Evolutionary conservation across 2,888 invertebrate species (phyloP).

Genomic region (Mactromeris polynyma): DNA sequence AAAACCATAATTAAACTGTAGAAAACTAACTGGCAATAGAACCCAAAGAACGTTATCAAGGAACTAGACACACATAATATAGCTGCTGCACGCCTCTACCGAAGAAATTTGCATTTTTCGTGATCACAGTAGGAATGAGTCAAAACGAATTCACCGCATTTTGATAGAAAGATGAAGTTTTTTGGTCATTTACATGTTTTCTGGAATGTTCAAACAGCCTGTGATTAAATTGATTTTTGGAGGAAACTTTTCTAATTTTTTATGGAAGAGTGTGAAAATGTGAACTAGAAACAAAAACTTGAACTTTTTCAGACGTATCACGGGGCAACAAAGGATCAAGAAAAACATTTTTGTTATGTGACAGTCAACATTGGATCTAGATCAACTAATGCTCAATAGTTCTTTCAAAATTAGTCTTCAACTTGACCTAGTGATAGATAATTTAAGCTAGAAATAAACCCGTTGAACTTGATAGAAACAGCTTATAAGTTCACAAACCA

Average conservation of each 20-base stretch:
- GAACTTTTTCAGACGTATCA: background rate
- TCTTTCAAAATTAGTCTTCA: no score
- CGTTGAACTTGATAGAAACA: no score
- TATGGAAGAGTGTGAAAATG: background rate
- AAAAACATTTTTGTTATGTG: no score
- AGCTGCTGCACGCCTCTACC: background rate
- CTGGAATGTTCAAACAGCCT: background rate
- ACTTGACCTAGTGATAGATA: no score
- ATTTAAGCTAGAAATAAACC: no score
- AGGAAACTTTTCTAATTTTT: background rate
- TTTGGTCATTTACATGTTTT: constrained; percentile 35
- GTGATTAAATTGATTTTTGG: constrained; percentile 16
- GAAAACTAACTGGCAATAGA: constrained; percentile 7
- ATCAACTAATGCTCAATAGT: no score
- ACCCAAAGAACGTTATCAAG: constrained; percentile 12
- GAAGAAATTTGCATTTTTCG: constrained; percentile 28
- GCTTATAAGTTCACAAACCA: no score
- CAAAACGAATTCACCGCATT: constrained; percentile 32
- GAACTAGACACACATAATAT: background rate
- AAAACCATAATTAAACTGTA: constrained; percentile 5
- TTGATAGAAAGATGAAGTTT: constrained; percentile 15
- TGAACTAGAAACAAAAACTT: background rate
- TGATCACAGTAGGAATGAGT: constrained; percentile 29
- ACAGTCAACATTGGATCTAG: no score
- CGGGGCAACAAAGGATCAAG: background rate